Conservation (phyloP, 2,797 vertebrate species). For the Megaceryle alcyon region DNA sequence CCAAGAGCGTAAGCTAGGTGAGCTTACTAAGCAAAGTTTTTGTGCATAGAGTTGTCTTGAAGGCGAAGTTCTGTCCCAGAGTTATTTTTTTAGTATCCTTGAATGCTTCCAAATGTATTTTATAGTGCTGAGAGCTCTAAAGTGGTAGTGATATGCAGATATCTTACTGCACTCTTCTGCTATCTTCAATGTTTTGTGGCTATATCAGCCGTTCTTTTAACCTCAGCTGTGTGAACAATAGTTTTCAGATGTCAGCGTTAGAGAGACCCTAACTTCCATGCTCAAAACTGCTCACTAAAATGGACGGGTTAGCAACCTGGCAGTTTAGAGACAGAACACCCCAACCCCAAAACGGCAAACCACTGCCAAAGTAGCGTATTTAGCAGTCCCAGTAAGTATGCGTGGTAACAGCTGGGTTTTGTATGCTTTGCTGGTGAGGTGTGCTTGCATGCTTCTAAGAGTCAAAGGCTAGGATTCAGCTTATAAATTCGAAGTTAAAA, state of each 20-base stretch:
- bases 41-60: background rate
- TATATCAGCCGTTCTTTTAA: constrained; percentile 3
- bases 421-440: background rate
- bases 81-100: constrained; percentile 46
- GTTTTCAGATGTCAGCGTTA: constrained; percentile 68
- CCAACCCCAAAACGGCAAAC: background rate
- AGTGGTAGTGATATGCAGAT: constrained; percentile 27
- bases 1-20: background rate
- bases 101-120: constrained; percentile 35
- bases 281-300: background rate
- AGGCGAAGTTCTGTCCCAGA: constrained; percentile 35
- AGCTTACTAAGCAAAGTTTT: constrained; percentile 2
- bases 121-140: constrained; percentile 48
- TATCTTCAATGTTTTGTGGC: background rate
- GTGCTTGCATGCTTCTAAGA: background rate
- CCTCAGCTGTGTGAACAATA: constrained; percentile 63
- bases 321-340: background rate
- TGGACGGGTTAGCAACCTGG: background rate
- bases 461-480: background rate
- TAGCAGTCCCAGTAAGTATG: rapidly evolving
- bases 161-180: constrained; percentile 11
- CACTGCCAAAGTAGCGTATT: rapidly evolving
- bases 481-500: background rate
- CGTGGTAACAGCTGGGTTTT: background rate
- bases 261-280: constrained; percentile 28